Evolutionary conservation across 2,797 vertebrate genomes (phyloP).

Genomic region (Dromococcyx pavoninus): DNA sequence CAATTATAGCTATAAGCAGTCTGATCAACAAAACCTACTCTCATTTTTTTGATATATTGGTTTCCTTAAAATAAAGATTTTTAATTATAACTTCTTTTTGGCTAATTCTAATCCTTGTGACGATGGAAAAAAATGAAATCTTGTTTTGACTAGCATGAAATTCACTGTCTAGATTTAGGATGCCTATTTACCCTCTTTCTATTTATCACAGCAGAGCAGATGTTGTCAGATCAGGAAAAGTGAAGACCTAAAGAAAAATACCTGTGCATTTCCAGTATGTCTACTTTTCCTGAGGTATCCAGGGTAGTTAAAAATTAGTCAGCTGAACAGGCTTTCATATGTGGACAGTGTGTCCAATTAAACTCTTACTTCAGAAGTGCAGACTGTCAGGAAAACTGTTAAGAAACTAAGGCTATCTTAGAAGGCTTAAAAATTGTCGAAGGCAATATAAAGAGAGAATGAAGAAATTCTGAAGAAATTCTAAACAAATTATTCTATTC

Average conservation of each 20-base stretch:
- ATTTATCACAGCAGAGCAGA: constrained; percentile 14
- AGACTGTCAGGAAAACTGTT: not conserved
- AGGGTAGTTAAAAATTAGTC: constrained; percentile 8
- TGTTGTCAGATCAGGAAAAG: not conserved
- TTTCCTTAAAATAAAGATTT: not conserved
- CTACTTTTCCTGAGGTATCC: not conserved
- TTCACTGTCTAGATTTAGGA: not conserved
- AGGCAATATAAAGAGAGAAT: not conserved
- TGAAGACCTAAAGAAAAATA: constrained; percentile 32
- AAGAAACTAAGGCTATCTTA: not conserved
- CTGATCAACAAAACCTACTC: not conserved
- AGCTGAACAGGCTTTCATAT: not conserved
- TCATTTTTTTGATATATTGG: not conserved
- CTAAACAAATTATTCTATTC: constrained; percentile 35
- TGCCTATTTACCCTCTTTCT: not conserved
- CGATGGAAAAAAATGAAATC: not conserved
- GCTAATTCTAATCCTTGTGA: not conserved
- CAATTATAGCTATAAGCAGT: not conserved
- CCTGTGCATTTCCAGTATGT: not conserved
- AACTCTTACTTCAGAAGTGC: not conserved
- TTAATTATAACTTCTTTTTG: not conserved
- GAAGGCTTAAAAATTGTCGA: constrained; percentile 28
- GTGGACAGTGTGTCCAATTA: not conserved
- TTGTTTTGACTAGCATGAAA: not conserved
- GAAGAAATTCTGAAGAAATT: constrained; percentile 37